These are phyloP conservation scores for Diabrotica virgifera DNA, from an alignment of 1,140 invertebrate genomes.

Conservation along the genomic window DNA sequence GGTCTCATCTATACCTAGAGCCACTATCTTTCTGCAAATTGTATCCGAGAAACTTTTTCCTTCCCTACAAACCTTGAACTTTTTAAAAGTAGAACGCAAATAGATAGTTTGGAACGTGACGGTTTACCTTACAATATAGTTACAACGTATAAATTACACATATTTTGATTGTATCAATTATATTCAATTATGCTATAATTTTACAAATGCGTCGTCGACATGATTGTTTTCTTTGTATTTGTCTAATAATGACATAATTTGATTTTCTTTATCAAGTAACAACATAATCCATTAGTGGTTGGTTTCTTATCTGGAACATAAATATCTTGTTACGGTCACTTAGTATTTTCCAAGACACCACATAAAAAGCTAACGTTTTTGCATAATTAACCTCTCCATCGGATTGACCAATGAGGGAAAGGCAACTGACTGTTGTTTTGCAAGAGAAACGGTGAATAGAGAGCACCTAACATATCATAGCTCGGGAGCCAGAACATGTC, in stretches of 20 bases:
- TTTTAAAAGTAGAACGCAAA: background rate
- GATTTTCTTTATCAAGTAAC: background rate
- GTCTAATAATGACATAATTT: background rate
- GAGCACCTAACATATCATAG: background rate
- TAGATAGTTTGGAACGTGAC: background rate
- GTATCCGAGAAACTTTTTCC: no score
- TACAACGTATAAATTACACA: no score
- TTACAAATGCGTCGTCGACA: no score
- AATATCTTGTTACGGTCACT: background rate
- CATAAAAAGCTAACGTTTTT: constrained; percentile 21
- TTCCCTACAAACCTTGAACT: no score
- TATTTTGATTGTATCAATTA: no score
- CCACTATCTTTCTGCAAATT: no score
- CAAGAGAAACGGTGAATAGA: constrained; percentile 18
- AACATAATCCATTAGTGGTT: constrained; percentile 2
- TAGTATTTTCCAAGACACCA: background rate
- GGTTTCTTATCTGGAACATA: background rate
- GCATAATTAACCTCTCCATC: constrained; percentile 11
- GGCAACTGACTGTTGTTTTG: constrained; percentile 14
- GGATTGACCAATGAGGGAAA: constrained; percentile 14
- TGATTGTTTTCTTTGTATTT: no score
- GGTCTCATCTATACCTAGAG: no score
- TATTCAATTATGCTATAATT: no score
- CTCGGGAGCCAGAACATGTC: no score
- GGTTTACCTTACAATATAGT: no score